Evolutionary conservation across 2,797 vertebrate genomes (phyloP).

Genomic region (Gadopsis bispinosus): DNA sequence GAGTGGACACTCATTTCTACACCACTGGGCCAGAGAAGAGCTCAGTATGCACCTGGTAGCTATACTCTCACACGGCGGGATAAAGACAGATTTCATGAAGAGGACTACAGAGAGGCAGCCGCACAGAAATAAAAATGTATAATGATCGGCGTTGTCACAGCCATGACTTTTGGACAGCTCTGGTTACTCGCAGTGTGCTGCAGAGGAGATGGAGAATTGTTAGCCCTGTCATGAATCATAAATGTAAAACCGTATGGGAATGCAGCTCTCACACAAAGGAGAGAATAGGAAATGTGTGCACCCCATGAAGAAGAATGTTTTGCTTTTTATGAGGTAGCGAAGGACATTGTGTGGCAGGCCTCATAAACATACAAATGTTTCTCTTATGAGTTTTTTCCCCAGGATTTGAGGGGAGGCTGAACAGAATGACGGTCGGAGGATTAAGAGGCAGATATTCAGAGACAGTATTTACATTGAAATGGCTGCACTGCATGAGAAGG

Average conservation of each 20-base stretch:
- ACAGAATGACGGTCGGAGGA: slow-evolving; percentile 42
- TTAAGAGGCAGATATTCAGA: slow-evolving; percentile 65
- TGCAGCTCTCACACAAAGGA: slow-evolving; percentile 47
- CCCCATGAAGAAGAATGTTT: slow-evolving; percentile 64
- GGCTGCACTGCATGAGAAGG: slow-evolving; percentile 48
- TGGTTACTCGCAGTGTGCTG: slow-evolving; percentile 60
- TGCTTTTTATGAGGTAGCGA: slow-evolving; percentile 57
- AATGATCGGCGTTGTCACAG: slow-evolving; percentile 75
- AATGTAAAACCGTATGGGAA: slow-evolving; percentile 74
- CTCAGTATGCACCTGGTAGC: slow-evolving; percentile 53
- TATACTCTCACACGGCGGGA: slow-evolving; percentile 41
- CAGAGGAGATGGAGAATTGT: slow-evolving; percentile 68
- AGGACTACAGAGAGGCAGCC: slow-evolving; percentile 68
- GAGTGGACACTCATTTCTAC: slow-evolving; percentile 53
- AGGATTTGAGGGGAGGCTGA: slow-evolving; percentile 53
- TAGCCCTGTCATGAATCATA: slow-evolving; percentile 75
- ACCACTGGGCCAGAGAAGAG: slow-evolving; percentile 43
- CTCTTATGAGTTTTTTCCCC: slow-evolving; percentile 58
- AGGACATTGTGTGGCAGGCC: slow-evolving; percentile 65
- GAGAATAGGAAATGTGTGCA: slow-evolving; percentile 62
- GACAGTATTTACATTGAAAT: slow-evolving; percentile 71
- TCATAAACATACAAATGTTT: slow-evolving; percentile 71
- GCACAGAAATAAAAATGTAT: slow-evolving; percentile 69
- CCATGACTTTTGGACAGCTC: slow-evolving; percentile 75
- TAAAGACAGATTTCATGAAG: slow-evolving; percentile 66